Percentiles rank a stretch among this genome's conserved stretches.
phyloP scores from a whole-genome alignment of 2,113 vertebrate species.

The Prunella himalayana region DNA sequence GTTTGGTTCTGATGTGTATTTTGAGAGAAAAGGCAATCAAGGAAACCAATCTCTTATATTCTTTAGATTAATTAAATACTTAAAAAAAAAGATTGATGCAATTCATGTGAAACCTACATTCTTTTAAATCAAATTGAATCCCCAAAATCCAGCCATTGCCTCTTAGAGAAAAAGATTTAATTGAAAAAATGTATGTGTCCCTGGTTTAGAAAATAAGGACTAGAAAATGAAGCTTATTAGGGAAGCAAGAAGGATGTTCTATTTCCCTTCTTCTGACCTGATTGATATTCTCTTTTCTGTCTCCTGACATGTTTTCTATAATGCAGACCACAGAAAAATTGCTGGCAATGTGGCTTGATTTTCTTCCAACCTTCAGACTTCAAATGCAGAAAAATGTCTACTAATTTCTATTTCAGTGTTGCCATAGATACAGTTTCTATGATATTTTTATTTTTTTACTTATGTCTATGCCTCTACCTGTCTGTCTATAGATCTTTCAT shows the following conservation, averaged over 20 bases:
- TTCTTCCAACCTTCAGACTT: conserved; percentile 29
- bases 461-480: not conserved
- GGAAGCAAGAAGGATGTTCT: not conserved
- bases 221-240: not conserved
- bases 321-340: conserved; percentile 7
- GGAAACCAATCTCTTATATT: not conserved
- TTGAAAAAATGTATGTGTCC: not conserved
- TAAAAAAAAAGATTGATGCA: not conserved
- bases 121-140: not conserved
- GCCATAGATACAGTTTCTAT: conserved; percentile 39
- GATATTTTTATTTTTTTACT: conserved; percentile 4
- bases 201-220: not conserved
- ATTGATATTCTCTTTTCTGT: not conserved
- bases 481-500: not conserved
- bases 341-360: conserved; percentile 12
- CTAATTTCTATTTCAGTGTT: conserved; percentile 52
- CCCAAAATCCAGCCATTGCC: not conserved
- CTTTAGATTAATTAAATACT: not conserved
- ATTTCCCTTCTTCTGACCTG: not conserved
- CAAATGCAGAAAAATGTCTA: conserved; percentile 5
- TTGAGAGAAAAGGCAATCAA: not conserved
- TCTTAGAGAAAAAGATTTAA: not conserved
- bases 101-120: not conserved
- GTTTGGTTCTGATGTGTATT: not conserved
- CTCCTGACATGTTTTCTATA: conserved; percentile 16